A percentile compares a stretch with the other conserved stretches of the same genome.
These are phyloP conservation scores for Yponomeuta cagnagella DNA, from an alignment of 2,888 invertebrate genomes.

Conservation along the genomic window DNA sequence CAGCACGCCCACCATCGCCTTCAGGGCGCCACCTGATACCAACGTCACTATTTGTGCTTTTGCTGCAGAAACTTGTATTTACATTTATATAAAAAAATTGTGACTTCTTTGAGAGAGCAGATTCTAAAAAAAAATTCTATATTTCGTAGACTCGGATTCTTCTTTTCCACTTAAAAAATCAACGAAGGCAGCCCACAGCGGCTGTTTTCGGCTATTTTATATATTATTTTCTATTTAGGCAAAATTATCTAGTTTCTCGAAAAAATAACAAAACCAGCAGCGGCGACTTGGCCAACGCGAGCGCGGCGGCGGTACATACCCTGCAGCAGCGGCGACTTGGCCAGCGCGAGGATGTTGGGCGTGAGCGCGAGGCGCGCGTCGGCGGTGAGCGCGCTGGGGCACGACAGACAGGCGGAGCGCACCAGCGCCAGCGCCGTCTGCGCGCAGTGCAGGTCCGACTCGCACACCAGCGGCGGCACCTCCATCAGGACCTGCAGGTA, in stretches of 20 bases:
- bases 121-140: no score
- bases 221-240: no score
- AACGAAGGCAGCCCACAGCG: no score
- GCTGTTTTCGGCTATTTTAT: no score
- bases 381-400: slow-evolving; percentile 85
- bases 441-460: slow-evolving; percentile 97
- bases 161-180: no score
- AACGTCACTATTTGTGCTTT: not conserved
- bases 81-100: no score
- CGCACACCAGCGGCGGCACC: slow-evolving; percentile 92
- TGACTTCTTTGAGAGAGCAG: no score
- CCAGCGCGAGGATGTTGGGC: slow-evolving; percentile 89
- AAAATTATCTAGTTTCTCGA: no score
- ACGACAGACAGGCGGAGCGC: slow-evolving; percentile 86
- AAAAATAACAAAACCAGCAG: no score
- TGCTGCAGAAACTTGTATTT: no score
- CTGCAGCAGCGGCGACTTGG: slow-evolving; percentile 94
- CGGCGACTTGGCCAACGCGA: no score
- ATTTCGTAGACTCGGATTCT: no score
- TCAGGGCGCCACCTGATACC: slow-evolving; percentile 86
- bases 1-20: slow-evolving; percentile 93
- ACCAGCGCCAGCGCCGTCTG: slow-evolving; percentile 91
- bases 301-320: slow-evolving; percentile 59
- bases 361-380: slow-evolving; percentile 84
- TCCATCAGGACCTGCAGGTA: slow-evolving; percentile 83